phyloP scores from a whole-genome alignment of 2,888 invertebrate genomes.

The Erebia aethiops region DNA sequence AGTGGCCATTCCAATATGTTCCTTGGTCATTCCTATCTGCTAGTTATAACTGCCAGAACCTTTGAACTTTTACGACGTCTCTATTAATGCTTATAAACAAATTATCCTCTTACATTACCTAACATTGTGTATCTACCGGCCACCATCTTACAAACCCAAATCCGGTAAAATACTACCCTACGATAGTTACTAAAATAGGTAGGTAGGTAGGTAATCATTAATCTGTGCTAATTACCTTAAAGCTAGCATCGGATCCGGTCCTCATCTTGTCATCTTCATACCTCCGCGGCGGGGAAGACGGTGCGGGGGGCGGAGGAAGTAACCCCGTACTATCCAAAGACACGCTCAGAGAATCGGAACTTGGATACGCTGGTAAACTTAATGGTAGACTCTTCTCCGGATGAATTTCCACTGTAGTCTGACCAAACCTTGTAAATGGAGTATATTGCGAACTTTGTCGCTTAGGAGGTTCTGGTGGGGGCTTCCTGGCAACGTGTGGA shows the following conservation, averaged over 20 bases:
- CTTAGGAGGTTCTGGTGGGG: conserved; percentile 92
- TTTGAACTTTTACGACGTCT: too few species aligned
- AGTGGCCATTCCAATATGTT: too few species aligned
- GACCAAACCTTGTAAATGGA: conserved; percentile 77
- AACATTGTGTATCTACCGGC: too few species aligned
- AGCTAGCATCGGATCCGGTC: conserved; percentile 92
- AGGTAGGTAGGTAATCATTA: too few species aligned
- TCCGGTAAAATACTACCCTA: too few species aligned
- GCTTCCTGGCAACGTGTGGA: conserved; percentile 89
- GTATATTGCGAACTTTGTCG: conserved; percentile 85
- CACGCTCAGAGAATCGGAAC: conserved; percentile 85
- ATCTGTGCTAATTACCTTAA: conserved; percentile 84
- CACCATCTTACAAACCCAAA: too few species aligned
- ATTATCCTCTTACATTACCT: too few species aligned
- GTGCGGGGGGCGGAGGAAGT: conserved; percentile 86
- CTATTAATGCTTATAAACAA: too few species aligned
- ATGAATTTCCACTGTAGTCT: conserved; percentile 85
- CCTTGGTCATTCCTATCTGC: too few species aligned
- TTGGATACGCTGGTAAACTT: conserved; percentile 85
- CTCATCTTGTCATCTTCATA: conserved; percentile 79
- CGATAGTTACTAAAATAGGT: too few species aligned
- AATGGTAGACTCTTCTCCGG: conserved; percentile 83
- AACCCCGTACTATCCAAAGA: conserved; percentile 85
- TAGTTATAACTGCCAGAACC: too few species aligned
- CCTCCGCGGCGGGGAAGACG: conserved; percentile 84